Evolutionary conservation across 1,140 invertebrate species (phyloP).

Genomic region (Rhagoletis zephyria): DNA sequence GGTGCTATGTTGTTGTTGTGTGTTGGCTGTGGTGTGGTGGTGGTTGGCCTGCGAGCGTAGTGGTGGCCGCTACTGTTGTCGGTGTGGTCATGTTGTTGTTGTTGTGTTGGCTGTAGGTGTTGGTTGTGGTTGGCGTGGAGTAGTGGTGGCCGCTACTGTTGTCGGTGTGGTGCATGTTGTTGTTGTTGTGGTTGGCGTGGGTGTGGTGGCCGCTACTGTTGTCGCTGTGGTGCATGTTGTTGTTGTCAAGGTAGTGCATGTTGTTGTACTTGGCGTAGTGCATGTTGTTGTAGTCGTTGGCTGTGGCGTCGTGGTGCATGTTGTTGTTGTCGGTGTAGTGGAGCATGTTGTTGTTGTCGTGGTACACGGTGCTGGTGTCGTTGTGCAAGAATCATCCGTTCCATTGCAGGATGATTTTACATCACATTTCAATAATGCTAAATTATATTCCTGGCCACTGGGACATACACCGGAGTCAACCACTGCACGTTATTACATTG

Average conservation of each 20-base stretch:
- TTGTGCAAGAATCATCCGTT: background rate
- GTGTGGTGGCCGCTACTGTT: background rate
- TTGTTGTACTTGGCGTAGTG: background rate
- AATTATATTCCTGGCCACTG: slow-evolving; percentile 40
- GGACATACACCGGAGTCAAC: background rate
- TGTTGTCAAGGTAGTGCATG: background rate
- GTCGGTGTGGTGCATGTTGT: background rate
- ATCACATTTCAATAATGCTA: slow-evolving; percentile 48
- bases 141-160: no score
- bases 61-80: background rate
- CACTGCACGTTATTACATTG: slow-evolving; percentile 47
- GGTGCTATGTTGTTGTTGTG: background rate
- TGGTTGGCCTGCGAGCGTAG: no score
- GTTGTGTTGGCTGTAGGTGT: background rate
- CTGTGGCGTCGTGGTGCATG: background rate
- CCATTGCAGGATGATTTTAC: background rate
- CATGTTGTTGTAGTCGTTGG: background rate
- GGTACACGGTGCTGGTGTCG: slow-evolving; percentile 22
- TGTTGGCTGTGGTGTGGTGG: no score
- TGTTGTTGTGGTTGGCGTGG: no score
- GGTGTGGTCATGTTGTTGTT: background rate
- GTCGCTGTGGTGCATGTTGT: background rate
- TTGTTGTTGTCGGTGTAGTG: background rate
- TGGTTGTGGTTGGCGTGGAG: background rate
- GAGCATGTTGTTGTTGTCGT: slow-evolving; percentile 50